A percentile compares a stretch with the other conserved stretches of the same genome.
Conservation (phyloP, 2,888 invertebrate species). For the Diploptera punctata region DNA sequence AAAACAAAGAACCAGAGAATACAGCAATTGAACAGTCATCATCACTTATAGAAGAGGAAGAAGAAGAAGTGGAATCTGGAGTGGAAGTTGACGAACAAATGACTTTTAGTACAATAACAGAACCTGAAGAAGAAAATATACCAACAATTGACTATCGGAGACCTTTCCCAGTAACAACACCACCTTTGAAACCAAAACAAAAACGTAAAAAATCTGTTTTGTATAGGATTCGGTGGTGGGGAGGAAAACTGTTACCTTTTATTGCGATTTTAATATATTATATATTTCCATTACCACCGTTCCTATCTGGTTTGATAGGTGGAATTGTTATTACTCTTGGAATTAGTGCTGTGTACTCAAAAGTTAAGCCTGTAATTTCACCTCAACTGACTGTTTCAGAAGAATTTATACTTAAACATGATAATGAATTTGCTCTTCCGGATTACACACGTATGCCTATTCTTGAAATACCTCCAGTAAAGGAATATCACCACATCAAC, state of each 20-base stretch:
- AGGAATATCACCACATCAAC: constrained; percentile 41
- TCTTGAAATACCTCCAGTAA: constrained; percentile 40
- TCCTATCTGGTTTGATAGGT: constrained; percentile 28
- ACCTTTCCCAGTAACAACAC: neutral
- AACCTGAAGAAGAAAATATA: neutral
- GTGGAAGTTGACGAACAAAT: constrained; percentile 60
- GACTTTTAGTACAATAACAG: constrained; percentile 3
- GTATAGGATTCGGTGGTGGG: neutral
- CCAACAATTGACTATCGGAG: constrained; percentile 36
- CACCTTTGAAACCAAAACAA: neutral
- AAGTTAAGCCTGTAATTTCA: neutral
- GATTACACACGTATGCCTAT: constrained; percentile 32
- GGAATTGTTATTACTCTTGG: constrained; percentile 9
- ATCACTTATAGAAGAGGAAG: neutral
- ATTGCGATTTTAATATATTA: neutral
- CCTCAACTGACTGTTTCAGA: neutral
- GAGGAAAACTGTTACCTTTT: neutral
- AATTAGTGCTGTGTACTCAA: neutral
- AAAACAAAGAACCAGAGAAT: no score
- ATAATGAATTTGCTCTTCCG: constrained; percentile 16
- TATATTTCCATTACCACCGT: constrained; percentile 18
- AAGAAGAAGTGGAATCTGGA: constrained; percentile 60
- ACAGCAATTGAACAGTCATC: no score
- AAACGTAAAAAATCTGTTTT: neutral
- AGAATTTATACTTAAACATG: neutral